Base-by-base conservation (phyloP, 1,140 invertebrate species). In the Lepeophtheirus salmonis region DNA sequence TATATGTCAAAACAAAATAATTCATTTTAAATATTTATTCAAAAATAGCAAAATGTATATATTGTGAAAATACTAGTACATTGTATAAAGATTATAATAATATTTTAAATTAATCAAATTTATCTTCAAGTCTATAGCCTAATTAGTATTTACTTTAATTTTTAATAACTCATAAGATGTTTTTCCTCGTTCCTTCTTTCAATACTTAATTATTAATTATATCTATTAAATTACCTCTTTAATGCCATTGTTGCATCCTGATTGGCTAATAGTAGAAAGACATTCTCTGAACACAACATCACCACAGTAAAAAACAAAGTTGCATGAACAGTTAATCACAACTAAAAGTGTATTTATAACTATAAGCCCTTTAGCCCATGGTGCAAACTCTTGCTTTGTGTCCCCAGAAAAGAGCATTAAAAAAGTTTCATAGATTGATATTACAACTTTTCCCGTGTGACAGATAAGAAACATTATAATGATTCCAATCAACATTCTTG, bases 361-460 rank as follows among this genome's bases (percentile, higher is more conserved):
- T 3, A 57, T 57, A 3, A 57, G 26, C 16, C 26, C 20, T n/a
- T 57, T 57, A 17, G 55, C 55, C 55, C 55, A 57, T 13, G 55
- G 55, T 13, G 22, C 23, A 41, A 57, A 57, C 25, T 25, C 23
- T 13, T 21, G 3, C 1, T 21, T 20, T 12, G 23, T 16, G 2
- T 30, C 55, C 10, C 26, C 26, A 20, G 21, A 26, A 14, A 57
- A 26, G 23, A 57, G 23, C 23, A 57, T 30, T 1, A 30, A 41
- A 3, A 57, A 20, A 14, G 25, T 25, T 41, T 57, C 55, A 21
- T 57, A 57, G 17, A 57, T 26, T 12, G 55, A 57, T 14, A 57
- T 57, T 2, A 57, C 55, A 57, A 57, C 55, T 23, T 57, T 57
- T 57, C 55, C 55, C 3, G 55, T 26, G 25, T 57, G 55, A 21